phyloP scores from a whole-genome alignment of 2,797 vertebrate genomes.

The Malurus splendens region DNA sequence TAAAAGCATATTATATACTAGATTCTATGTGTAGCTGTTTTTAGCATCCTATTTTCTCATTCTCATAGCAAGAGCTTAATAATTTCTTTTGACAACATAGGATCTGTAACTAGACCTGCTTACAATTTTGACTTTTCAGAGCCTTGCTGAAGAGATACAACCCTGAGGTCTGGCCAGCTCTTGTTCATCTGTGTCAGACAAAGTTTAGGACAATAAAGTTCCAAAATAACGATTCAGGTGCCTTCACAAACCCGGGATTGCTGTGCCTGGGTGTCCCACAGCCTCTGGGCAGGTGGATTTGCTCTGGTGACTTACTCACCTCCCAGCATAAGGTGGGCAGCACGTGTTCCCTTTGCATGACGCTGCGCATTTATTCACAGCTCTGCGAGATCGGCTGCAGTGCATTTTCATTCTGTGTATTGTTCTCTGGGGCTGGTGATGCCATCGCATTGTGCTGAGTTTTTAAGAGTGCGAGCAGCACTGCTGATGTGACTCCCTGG shows the following conservation, averaged over 20 bases:
- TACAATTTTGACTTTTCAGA: background rate
- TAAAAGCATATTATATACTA: background rate
- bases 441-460: constrained; percentile 68
- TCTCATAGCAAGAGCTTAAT: background rate
- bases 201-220: background rate
- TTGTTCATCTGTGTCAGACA: background rate
- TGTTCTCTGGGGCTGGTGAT: constrained; percentile 62
- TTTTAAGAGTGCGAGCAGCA: constrained; percentile 48
- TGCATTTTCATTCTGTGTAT: constrained; percentile 63
- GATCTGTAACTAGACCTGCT: background rate
- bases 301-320: background rate
- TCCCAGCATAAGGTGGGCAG: constrained; percentile 17
- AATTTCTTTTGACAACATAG: background rate
- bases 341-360: constrained; percentile 65
- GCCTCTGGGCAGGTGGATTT: background rate
- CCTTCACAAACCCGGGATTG: background rate
- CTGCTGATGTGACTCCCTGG: constrained; percentile 63
- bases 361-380: constrained; percentile 66
- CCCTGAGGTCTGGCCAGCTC: background rate
- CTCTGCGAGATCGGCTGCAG: constrained; percentile 45
- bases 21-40: background rate
- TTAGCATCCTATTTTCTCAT: background rate
- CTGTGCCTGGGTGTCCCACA: background rate
- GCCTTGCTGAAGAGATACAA: background rate
- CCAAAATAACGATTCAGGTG: background rate